Percentiles rank a stretch among this genome's conserved stretches.
Evolutionary conservation across 1,140 invertebrate genomes (phyloP).

Genomic region (Drosophila sp.): DNA sequence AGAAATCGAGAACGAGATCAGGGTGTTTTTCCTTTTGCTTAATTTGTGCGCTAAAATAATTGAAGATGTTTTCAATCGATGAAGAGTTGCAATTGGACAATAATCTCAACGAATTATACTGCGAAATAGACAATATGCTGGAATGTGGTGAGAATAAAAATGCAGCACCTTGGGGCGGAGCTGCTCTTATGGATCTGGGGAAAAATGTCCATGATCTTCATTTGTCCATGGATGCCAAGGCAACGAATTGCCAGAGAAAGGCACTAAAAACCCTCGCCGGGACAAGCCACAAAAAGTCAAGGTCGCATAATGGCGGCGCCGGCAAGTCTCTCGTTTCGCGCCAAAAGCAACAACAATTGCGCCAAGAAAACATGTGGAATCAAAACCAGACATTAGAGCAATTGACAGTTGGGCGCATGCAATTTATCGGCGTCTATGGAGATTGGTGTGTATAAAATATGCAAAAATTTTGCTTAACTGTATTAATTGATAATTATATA

Average conservation of each 20-base stretch:
- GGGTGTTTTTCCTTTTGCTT: not conserved
- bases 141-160: conserved; percentile 22
- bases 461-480: not conserved
- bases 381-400: not conserved
- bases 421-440: conserved; percentile 5
- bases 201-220: conserved; percentile 25
- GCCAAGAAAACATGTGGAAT: conserved; percentile 47
- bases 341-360: conserved; percentile 34
- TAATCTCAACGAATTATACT: conserved; percentile 41
- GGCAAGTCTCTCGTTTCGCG: conserved; percentile 17
- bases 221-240: conserved; percentile 15
- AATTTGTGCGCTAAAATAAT: not conserved
- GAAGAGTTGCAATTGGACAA: conserved; percentile 35
- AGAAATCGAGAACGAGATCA: not conserved
- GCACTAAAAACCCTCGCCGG: not conserved
- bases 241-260: conserved; percentile 28
- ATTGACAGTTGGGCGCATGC: conserved; percentile 1
- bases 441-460: conserved; percentile 36
- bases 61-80: not conserved
- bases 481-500: not conserved
- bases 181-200: conserved; percentile 36
- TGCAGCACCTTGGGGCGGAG: too few species aligned
- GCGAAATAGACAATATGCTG: conserved; percentile 36
- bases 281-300: conserved; percentile 27
- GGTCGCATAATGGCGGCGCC: not conserved